Evolutionary conservation across 2,797 vertebrate species (phyloP), one percentile per base, ranked within the genome.

Genomic region (Sebastes steindachneri): DNA sequence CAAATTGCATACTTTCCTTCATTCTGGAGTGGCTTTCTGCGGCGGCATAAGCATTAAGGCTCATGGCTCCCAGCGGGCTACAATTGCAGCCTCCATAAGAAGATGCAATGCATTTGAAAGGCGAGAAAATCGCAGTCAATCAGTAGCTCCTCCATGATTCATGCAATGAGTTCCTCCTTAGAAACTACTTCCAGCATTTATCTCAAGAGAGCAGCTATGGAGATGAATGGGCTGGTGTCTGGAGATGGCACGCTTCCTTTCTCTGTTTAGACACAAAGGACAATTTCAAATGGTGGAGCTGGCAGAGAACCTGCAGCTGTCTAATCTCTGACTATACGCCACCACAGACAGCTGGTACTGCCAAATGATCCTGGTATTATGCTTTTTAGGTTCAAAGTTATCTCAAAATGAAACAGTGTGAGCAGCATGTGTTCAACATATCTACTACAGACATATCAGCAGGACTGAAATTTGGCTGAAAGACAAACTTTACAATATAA

Each of bases 141-240:
- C 86, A 84, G 66, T 77, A 80, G 73, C 63, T 77, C 57, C 35
- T 59, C 78, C 75, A 41, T 90, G 66, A 86, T 90, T 88, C 70
- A 77, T 73, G 72, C 67, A 82, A 82, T 4, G 78, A 88, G 63
- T 79, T 86, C 60, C 35, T 82, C 79, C 66, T 87, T 77, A 70
- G 66, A 86, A 85, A 86, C 45, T 48, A 85, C 83, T 83, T 66
- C 54, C 65, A 84, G 81, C 55, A 75, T 88, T 86, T 91, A 91
- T 92, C 90, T 91, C 79, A 77, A 83, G 85, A 82, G 85, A 90
- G 85, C 87, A 88, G 86, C 82, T 78, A 35, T 75, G 74, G 72
- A 78, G 88, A 86, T 88, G 79, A 90, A 92, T 68, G 80, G 72
- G 59, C 79, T 67, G 73, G 76, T 74, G 74, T 86, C 68, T 89